Base-by-base conservation (phyloP, 2,888 invertebrate species). In the Nomada lathburiana region DNA sequence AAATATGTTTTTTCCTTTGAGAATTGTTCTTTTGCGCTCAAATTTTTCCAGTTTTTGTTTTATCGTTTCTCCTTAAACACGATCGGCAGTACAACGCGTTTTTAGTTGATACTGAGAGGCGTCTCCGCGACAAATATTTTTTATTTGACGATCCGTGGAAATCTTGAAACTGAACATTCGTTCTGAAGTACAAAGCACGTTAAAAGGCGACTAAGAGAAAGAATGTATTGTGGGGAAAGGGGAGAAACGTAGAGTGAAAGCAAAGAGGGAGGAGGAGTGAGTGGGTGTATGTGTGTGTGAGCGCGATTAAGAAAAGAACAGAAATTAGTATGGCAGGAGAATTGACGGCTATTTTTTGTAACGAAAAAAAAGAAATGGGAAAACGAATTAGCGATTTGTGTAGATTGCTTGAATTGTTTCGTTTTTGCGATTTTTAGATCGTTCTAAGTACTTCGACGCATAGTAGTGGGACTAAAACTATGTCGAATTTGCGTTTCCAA, bases 121-220 rank as follows among this genome's bases (percentile, higher is more conserved):
- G 62, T 68, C 60, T 75, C 29, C 57, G 75, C 44, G 62, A 63
- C 26, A 70, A 68, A 62, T 60, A 44, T 57, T 68, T 78, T 82
- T 85, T 62, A 80, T 74, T 82, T 76, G 20, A 59, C 18, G 68
- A 82, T 78, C 81, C 59, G 59, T 57, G 69, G 65, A 79, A 82
- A 64, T 84, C 80, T 73, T 62, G 85, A 80, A 87, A 88, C 85
- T 87, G 76, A 86, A 88, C 87, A 86, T 88, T 90, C 89, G 85
- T 88, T 86, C 79, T 62, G 85, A 90, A 91, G 91, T 91, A 91
- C 91, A 91, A 91, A 90, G 81, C 69, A 62, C 44, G 53, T 60
- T 62, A 69, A 75, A 44, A 75, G 69, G 62, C 53, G 75, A 73
- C 65, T 53, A 69, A 75, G 68, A 79, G 76, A 42, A 65, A 72